A percentile compares a stretch with the other conserved stretches of the same genome.
These are phyloP conservation scores for Epinotia demarniana DNA, from an alignment of 2,888 invertebrate species.

Conservation along the genomic window DNA sequence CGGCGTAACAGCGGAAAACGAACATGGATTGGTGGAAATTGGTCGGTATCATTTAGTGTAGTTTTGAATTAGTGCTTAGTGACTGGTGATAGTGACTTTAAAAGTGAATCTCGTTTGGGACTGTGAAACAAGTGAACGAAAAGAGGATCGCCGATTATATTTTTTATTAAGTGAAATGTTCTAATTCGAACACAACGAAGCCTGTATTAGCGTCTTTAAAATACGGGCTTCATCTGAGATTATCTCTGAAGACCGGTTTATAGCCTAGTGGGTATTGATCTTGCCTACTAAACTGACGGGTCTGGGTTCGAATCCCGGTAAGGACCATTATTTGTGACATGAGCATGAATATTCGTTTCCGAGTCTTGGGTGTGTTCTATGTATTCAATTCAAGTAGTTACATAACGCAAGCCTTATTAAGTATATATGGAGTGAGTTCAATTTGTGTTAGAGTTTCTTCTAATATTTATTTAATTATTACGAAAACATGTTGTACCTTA, in stretches of 20 bases:
- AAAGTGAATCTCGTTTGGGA: slow-evolving; percentile 33
- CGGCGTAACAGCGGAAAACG: slow-evolving; percentile 61
- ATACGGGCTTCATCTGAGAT: neutral
- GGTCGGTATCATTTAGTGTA: slow-evolving; percentile 74
- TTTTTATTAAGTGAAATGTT: neutral
- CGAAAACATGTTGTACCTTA: too few species aligned
- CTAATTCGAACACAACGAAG: neutral
- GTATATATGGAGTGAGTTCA: too few species aligned
- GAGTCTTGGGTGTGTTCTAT: too few species aligned
- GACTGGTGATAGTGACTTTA: slow-evolving; percentile 53
- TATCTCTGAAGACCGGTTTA: neutral
- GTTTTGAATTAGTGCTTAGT: slow-evolving; percentile 52
- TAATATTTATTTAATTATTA: too few species aligned
- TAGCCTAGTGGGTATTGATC: too few species aligned
- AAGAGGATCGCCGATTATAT: slow-evolving; percentile 25
- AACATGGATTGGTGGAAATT: slow-evolving; percentile 83
- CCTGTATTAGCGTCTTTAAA: neutral
- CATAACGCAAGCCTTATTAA: too few species aligned
- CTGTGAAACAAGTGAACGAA: slow-evolving; percentile 39
- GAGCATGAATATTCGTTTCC: too few species aligned
- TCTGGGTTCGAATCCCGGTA: too few species aligned
- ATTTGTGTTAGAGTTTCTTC: too few species aligned
- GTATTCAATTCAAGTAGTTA: too few species aligned
- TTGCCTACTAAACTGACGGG: too few species aligned
- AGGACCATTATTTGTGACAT: too few species aligned